A percentile compares a stretch with the other conserved stretches of the same genome.
Conservation (phyloP, 1,140 invertebrate species). For the Plutomurus gul region DNA sequence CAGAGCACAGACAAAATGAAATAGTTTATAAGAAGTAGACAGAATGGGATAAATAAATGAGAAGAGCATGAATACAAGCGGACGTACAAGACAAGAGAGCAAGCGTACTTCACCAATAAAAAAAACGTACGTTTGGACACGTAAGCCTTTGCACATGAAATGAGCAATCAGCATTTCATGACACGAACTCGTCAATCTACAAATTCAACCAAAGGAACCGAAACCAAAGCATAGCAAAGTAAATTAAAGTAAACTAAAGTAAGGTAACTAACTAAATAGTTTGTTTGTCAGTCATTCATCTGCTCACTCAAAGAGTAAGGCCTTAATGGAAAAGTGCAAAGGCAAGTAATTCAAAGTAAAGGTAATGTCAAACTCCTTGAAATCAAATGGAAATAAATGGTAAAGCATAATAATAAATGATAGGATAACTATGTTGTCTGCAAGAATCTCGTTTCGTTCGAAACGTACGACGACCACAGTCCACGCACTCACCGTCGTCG, state of each 20-base stretch:
- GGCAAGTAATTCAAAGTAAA: conserved; percentile 1
- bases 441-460: conserved; percentile 8
- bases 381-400: conserved; percentile 35
- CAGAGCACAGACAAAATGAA: conserved; percentile 5
- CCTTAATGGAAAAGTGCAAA: conserved; percentile 18
- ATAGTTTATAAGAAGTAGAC: neutral
- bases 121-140: conserved; percentile 22
- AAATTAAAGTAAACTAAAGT: conserved; percentile 22
- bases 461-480: too few species aligned
- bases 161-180: conserved; percentile 39
- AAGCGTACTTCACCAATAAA: conserved; percentile 34
- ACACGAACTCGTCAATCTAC: conserved; percentile 43
- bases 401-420: conserved; percentile 34
- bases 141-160: conserved; percentile 30
- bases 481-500: too few species aligned
- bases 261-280: conserved; percentile 28
- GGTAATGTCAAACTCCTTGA: conserved; percentile 33
- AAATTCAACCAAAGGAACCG: conserved; percentile 31
- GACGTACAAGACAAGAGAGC: neutral
- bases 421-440: conserved; percentile 33
- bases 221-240: conserved; percentile 18
- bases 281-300: conserved; percentile 6
- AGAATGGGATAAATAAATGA: neutral
- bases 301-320: neutral
- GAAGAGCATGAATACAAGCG: too few species aligned